phyloP scores from a whole-genome alignment of 2,888 invertebrate genomes.

The Clepsis dumicolana region DNA sequence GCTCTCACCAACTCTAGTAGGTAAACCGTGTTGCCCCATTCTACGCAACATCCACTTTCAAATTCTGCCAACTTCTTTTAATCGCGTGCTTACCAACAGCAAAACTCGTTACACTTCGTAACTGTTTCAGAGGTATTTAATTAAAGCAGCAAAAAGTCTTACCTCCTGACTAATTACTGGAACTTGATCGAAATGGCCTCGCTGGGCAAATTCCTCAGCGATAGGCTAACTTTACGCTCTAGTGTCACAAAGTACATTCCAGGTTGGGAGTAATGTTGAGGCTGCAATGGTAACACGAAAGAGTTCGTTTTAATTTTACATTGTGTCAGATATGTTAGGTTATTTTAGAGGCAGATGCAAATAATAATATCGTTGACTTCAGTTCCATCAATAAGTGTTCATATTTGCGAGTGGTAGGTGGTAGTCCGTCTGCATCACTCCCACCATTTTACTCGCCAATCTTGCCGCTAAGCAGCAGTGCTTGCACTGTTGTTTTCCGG shows the following conservation, averaged over 20 bases:
- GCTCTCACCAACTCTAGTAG: too few species aligned
- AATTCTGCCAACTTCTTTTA: not conserved
- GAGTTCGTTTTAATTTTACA: not conserved
- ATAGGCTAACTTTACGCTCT: slow-evolving; percentile 17
- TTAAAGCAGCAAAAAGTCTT: slow-evolving; percentile 52
- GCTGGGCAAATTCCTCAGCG: not conserved
- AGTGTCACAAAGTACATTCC: not conserved
- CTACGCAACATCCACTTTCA: too few species aligned
- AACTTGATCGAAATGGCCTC: slow-evolving; percentile 40
- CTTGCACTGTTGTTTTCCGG: too few species aligned
- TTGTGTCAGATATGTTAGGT: too few species aligned
- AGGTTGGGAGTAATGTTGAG: not conserved
- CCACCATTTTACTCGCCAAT: too few species aligned
- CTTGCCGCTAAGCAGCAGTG: too few species aligned
- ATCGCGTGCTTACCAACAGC: not conserved
- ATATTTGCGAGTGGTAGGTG: too few species aligned
- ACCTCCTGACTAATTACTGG: slow-evolving; percentile 47
- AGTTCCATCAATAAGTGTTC: too few species aligned
- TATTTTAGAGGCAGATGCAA: too few species aligned
- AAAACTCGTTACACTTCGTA: not conserved
- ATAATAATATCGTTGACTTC: too few species aligned
- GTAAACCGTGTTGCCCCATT: not conserved
- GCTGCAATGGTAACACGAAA: not conserved
- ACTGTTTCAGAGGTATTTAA: slow-evolving; percentile 48
- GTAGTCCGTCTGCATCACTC: too few species aligned